Conservation (phyloP, 2,113 vertebrate species). For the Maccullochella peelii region DNA sequence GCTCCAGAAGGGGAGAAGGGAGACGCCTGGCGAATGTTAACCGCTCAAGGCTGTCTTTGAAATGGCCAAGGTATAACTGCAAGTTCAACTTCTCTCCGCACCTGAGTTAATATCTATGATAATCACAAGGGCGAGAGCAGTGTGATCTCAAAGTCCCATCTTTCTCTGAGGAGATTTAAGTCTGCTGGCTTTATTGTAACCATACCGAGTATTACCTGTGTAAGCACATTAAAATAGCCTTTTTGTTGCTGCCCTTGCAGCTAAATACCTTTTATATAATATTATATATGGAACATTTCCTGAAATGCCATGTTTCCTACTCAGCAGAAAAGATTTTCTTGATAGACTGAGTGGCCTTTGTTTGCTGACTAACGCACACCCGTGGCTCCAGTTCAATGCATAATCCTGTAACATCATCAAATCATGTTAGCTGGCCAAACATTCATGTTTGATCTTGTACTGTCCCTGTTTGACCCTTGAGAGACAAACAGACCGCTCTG, state of each 20-base stretch:
- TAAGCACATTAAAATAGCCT: constrained; percentile 51
- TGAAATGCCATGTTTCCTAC: neutral
- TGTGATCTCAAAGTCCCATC: constrained; percentile 54
- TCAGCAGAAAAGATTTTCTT: constrained; percentile 13
- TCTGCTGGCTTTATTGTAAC: constrained; percentile 52
- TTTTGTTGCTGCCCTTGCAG: constrained; percentile 40
- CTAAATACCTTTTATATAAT: constrained; percentile 21
- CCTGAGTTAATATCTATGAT: constrained; percentile 74
- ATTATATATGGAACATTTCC: neutral
- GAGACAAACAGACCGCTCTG: constrained; percentile 12
- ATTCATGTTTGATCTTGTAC: constrained; percentile 18
- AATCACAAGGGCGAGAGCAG: constrained; percentile 61
- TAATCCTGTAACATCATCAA: constrained; percentile 35
- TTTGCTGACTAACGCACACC: constrained; percentile 16
- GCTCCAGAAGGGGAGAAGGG: constrained; percentile 32
- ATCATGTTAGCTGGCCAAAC: constrained; percentile 39
- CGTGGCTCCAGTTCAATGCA: constrained; percentile 8
- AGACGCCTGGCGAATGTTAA: constrained; percentile 66
- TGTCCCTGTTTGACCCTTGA: constrained; percentile 8
- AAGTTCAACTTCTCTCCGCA: constrained; percentile 53
- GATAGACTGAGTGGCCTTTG: neutral
- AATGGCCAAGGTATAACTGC: constrained; percentile 42
- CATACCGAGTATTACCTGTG: constrained; percentile 37
- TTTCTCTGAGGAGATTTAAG: constrained; percentile 51
- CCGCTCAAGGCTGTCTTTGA: constrained; percentile 54